Percentiles rank a stretch among this genome's conserved stretches.
Evolutionary conservation across 1,140 invertebrate genomes (phyloP).

Genomic region (Neodiprion fabricii): DNA sequence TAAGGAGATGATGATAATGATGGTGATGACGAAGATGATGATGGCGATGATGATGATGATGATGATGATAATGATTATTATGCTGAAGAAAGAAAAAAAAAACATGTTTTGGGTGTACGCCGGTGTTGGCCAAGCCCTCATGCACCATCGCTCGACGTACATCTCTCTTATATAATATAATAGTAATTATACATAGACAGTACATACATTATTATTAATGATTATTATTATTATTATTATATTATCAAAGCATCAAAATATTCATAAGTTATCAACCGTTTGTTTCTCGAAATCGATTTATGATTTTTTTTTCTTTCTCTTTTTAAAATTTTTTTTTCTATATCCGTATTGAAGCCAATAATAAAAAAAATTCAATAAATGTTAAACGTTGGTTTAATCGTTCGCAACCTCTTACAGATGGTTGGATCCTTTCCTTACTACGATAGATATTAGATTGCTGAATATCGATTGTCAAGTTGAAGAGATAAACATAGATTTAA

Average conservation of each 20-base stretch:
- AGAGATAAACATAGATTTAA: too few relatives aligned
- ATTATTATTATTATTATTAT: slow-evolving; percentile 48
- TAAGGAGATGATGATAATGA: slow-evolving; percentile 16
- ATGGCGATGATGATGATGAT: too few relatives aligned
- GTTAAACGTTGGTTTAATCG: slow-evolving; percentile 41
- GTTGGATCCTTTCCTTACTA: too few relatives aligned
- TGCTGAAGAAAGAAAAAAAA: slow-evolving; percentile 27
- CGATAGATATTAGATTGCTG: too few relatives aligned
- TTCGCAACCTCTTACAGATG: too few relatives aligned
- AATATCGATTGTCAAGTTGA: too few relatives aligned
- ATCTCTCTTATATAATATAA: slow-evolving; percentile 59
- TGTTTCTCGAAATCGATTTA: slow-evolving; percentile 59
- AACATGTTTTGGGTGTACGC: slow-evolving; percentile 48
- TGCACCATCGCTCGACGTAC: slow-evolving; percentile 46
- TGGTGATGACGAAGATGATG: too few relatives aligned
- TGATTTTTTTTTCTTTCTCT: slow-evolving; percentile 61
- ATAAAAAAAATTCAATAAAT: slow-evolving; percentile 60
- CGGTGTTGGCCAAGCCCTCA: slow-evolving; percentile 47
- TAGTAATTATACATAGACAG: slow-evolving; percentile 59
- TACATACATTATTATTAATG: slow-evolving; percentile 50
- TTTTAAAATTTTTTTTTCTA: slow-evolving; percentile 61
- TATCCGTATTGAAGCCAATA: slow-evolving; percentile 60
- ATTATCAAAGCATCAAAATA: slow-evolving; percentile 60
- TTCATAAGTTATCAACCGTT: slow-evolving; percentile 58
- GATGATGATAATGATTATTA: too few relatives aligned